These are phyloP conservation scores for Phoxinus dragarum DNA, from an alignment of 2,797 vertebrate species.

Conservation along the genomic window DNA sequence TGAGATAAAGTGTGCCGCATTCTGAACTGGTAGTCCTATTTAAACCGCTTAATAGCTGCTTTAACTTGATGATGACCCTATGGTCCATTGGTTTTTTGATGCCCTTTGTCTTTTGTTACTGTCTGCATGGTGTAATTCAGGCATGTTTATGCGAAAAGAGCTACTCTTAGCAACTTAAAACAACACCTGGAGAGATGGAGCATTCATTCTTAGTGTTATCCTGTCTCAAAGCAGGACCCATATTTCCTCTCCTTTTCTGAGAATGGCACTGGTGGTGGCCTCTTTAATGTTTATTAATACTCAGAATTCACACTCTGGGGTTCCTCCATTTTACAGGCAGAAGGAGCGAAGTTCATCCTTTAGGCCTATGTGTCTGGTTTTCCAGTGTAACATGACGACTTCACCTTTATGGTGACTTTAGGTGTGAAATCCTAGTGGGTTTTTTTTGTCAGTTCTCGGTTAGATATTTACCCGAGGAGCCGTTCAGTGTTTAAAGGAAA, in stretches of 20 bases:
- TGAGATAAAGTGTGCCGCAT: background rate
- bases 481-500: background rate
- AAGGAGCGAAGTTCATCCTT: constrained; percentile 46
- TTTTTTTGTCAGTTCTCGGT: constrained; percentile 13
- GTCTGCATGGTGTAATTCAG: constrained; percentile 1
- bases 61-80: background rate
- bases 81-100: background rate
- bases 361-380: constrained; percentile 3
- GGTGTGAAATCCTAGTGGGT: background rate
- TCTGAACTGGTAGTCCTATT: constrained; percentile 35
- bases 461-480: constrained; percentile 14
- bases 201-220: constrained; percentile 3
- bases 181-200: constrained; percentile 23
- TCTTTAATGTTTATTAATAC: constrained; percentile 49
- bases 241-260: constrained; percentile 33
- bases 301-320: constrained; percentile 45
- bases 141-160: background rate
- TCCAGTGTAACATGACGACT: constrained; percentile 35
- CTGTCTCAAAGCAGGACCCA: constrained; percentile 22
- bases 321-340: constrained; percentile 29
- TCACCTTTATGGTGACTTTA: background rate
- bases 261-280: constrained; percentile 15
- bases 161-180: constrained; percentile 13
- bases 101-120: constrained; percentile 10
- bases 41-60: constrained; percentile 3